These are phyloP conservation scores for Amia ocellicauda DNA, from an alignment of 2,113 vertebrate species.

Conservation along the genomic window DNA sequence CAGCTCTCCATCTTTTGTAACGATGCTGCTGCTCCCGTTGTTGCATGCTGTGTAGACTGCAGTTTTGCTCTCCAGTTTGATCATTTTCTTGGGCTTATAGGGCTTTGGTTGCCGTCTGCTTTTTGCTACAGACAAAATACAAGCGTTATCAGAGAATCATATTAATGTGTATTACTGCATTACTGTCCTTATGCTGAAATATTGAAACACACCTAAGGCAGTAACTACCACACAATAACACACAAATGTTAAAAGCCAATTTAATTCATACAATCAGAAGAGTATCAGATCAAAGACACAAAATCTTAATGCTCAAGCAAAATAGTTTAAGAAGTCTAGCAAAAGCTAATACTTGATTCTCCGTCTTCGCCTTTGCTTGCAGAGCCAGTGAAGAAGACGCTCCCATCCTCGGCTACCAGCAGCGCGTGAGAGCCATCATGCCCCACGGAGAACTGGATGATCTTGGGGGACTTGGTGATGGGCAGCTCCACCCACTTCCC, in stretches of 20 bases:
- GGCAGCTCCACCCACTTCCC: slow-evolving; percentile 97
- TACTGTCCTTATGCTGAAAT: no score
- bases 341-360: slow-evolving; percentile 79
- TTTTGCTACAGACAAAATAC: slow-evolving; percentile 72
- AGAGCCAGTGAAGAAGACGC: slow-evolving; percentile 95
- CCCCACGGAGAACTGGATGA: slow-evolving; percentile 93
- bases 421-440: slow-evolving; percentile 97
- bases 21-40: slow-evolving; percentile 96
- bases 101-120: slow-evolving; percentile 95
- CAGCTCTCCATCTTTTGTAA: slow-evolving; percentile 97
- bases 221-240: no score
- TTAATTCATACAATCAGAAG: neutral
- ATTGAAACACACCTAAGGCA: no score
- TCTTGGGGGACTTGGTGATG: slow-evolving; percentile 96
- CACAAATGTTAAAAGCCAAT: no score
- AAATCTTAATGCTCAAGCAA: no score
- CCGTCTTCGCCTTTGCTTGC: slow-evolving; percentile 98
- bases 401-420: slow-evolving; percentile 93
- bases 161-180: no score
- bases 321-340: no score
- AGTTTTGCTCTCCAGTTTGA: slow-evolving; percentile 95
- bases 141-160: neutral
- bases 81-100: slow-evolving; percentile 98
- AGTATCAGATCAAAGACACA: no score
- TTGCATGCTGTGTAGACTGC: slow-evolving; percentile 92